Evolutionary conservation across 2,797 vertebrate genomes (phyloP), one percentile per base, ranked within the genome.

Genomic region (Halcyon badia): DNA sequence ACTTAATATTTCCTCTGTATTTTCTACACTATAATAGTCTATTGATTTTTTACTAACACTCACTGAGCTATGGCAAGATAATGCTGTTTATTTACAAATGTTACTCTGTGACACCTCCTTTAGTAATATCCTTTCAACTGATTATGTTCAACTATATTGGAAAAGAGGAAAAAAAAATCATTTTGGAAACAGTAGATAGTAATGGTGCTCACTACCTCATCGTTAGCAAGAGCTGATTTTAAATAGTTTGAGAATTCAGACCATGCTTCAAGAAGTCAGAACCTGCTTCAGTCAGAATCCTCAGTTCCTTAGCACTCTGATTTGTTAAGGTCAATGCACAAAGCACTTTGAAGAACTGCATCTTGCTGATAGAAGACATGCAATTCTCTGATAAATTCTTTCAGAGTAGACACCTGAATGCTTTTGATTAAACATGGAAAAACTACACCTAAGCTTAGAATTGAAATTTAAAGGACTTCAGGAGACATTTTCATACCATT

Each of bases 401-500:
- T 90, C 90, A 90, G 88, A 90, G 61, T 12, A 87, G 94, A 79
- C 58, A 64, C 82, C 52, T 17, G 41, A 65, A 62, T 83, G 91
- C 72, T 96, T 97, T 90, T 92, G 92, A 97, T 97, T 92, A 96
- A 95, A 94, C 91, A 83, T 68, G 91, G 96, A 97, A 95, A 92
- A 96, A 87, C 71, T 77, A 44, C 82, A 82, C 88, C 52, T 87
- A 70, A 89, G 84, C 82, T 78, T 84, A 33, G 70, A 79, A 66
- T 3, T 71, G 52, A 77, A 73, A 91, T 90, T 62, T 92, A 68
- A 94, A 92, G 60, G 42, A 82, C 75, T 84, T 76, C 85, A 86
- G 62, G 68, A 75, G 70, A 82, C 20, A 11, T 60, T 94, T 84
- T 84, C 60, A 39, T 39, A 57, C n/a, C 1, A 65, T 82, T 93